Percentiles rank a stretch among this genome's conserved stretches.
Conservation (phyloP, 2,888 invertebrate genomes). For the Netelia inedita region DNA sequence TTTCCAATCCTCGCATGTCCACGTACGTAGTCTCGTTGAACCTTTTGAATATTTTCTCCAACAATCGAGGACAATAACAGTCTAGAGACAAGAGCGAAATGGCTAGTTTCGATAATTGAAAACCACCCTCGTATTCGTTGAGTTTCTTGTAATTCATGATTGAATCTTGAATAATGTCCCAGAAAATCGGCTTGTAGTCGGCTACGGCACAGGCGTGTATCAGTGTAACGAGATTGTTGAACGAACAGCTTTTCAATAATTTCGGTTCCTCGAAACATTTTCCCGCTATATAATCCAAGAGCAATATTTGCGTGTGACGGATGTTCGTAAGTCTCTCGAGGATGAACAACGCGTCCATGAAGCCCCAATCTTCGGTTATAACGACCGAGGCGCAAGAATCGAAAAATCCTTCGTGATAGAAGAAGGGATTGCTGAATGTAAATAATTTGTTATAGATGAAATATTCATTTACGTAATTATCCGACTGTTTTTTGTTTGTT, state of each 20-base stretch:
- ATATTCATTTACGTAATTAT: not conserved
- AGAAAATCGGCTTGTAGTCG: conserved; percentile 88
- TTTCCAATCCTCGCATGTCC: conserved; percentile 42
- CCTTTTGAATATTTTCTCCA: conserved; percentile 86
- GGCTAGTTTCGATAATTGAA: conserved; percentile 86
- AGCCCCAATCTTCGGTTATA: conserved; percentile 71
- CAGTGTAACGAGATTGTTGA: conserved; percentile 85
- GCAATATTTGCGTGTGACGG: conserved; percentile 83
- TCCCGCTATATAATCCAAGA: conserved; percentile 87
- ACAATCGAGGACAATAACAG: conserved; percentile 86
- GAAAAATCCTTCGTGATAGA: conserved; percentile 88
- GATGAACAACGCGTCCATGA: conserved; percentile 59
- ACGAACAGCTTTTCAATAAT: conserved; percentile 84
- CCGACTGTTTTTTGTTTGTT: not conserved
- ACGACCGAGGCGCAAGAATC: conserved; percentile 85
- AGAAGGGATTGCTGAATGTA: conserved; percentile 85
- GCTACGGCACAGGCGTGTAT: conserved; percentile 87
- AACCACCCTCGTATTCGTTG: conserved; percentile 50
- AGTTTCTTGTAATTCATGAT: conserved; percentile 82
- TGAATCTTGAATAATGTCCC: conserved; percentile 86
- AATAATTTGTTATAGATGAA: conserved; percentile 2
- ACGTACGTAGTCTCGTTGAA: conserved; percentile 37
- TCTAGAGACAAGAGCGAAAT: conserved; percentile 88
- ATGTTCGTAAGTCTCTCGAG: conserved; percentile 57
- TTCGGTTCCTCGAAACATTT: conserved; percentile 85